Evolutionary conservation across 2,113 vertebrate species (phyloP), one percentile per base, ranked within the genome.

Genomic region (Pao palembangensis): DNA sequence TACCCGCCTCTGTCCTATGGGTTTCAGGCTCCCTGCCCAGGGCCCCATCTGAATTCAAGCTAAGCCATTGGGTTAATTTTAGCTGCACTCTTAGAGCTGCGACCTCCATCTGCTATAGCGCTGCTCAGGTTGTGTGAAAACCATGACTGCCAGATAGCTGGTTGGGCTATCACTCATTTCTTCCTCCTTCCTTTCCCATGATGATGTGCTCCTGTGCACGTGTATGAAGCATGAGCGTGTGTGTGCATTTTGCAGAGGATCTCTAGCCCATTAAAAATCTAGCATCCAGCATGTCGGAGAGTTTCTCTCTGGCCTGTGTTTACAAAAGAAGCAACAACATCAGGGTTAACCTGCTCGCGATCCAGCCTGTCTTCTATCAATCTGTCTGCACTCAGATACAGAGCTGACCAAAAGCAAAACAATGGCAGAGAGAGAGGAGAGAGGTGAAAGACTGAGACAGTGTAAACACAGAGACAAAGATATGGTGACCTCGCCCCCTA

Each of bases 301-400:
- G 51, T 71, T 65, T 67, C 19, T 14, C 64, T 38, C 61, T 67
- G 61, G 19, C 58, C 55, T 46, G 19, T 75, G 50, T 73, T 79
- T 55, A 52, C 58, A 58, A 55, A 59, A 50, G 71, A 59, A 64
- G 49, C 41, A 69, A 51, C 8, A 64, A 58, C 62, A 61, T 8
- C 2, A 6, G 64, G 49, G 70, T 77, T 55, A 51, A 49, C 64
- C 70, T 59, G 64, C 62, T 48, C 38, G 25, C 18, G 64, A 50
- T 61, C 49, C 51, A 60, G 62, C 74, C 88, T 88, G 87, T 72
- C 69, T 79, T 81, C 58, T 73, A 68, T 89, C 84, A 87, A 63
- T 76, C 86, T 79, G 78, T 85, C 79, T 66, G 50, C 78, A 71
- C 75, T 52, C 69, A 65, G 72, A 84, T 41, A 52, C 78, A 72